Base-by-base conservation (phyloP, 2,113 vertebrate genomes). In the Glaucomys volans region DNA sequence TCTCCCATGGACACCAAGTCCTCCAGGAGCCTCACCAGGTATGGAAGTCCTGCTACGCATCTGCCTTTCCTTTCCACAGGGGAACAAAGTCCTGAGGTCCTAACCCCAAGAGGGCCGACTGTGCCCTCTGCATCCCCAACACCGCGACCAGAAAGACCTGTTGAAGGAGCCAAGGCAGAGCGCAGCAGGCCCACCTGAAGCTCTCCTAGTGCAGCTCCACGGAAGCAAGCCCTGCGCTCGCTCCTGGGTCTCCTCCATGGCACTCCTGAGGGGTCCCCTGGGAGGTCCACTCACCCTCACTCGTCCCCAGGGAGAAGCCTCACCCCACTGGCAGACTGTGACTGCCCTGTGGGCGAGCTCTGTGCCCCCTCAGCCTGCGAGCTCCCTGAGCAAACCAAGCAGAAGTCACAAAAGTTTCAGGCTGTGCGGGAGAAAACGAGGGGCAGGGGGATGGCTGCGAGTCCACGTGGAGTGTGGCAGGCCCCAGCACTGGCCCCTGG, bases 381-480 rank as follows among this genome's bases (percentile, higher is more conserved):
- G 74, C 77, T 90, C 20, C 52, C 32, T 4, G 16, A n/a, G 35
- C 42, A 54, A 47, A 40, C 20, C 4, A 2, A 42, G 50, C 67
- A 81, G 57, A 67, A 94, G 35, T 32, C 90, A 24, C 71, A 32
- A 24, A 79, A 90, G 75, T 85, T 69, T 69, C 84, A 8, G 32
- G 64, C 75, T 8, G 64, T 5, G 86, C 74, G 5, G 37, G 30
- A 47, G 50, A 42, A 17, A 22, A 22, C 5, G n/a, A n/a, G 64
- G 52, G 7, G 44, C 44, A 11, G 13, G 9, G 44, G 44, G 44
- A 11, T 50, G 42, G 72, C n/a, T 5, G 32, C 64, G 4, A 35
- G 37, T 32, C 52, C 24, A 44, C 32, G 37, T 2, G 30, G 28
- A 62, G 28, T 0, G 4, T 17, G 52, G 28, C 26, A 16, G 37